Conservation (phyloP, 2,888 invertebrate species). For the Eristalis arbustorum region DNA sequence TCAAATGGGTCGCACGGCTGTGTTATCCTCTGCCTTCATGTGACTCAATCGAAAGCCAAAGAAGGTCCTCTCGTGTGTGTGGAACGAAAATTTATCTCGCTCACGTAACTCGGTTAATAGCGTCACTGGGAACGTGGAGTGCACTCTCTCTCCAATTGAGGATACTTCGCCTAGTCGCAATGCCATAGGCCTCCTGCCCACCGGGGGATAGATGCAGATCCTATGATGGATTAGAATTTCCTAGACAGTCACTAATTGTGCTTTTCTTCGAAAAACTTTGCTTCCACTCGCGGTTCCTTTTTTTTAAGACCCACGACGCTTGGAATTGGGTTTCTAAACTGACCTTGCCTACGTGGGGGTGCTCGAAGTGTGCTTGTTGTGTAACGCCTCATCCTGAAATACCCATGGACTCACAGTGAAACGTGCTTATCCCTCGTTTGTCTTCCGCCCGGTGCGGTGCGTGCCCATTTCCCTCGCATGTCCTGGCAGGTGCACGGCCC, state of each 20-base stretch:
- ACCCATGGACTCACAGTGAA: not conserved
- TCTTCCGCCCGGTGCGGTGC: not conserved
- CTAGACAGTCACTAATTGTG: constrained; percentile 63
- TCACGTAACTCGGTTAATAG: not conserved
- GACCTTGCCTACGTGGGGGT: constrained; percentile 45
- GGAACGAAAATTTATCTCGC: not conserved
- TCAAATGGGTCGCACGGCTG: constrained; percentile 5
- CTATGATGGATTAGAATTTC: constrained; percentile 63
- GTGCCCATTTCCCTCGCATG: not conserved
- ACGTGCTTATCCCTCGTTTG: constrained; percentile 10
- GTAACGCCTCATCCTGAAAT: not conserved
- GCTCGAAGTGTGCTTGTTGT: not conserved
- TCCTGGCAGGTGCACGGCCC: constrained; percentile 13
- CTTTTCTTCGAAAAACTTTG: constrained; percentile 28
- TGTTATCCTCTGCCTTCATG: not conserved
- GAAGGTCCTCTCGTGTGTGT: not conserved
- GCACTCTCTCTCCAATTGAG: not conserved
- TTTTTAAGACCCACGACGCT: not conserved
- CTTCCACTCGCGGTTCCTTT: constrained; percentile 42
- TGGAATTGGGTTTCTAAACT: constrained; percentile 52
- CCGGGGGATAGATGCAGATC: constrained; percentile 33
- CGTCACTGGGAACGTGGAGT: not conserved
- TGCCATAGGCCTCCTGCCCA: constrained; percentile 26
- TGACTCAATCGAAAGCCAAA: not conserved
- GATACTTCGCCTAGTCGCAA: constrained; percentile 36